phyloP scores from a whole-genome alignment of 2,113 vertebrate genomes.

The Gallinago paraguaiae region DNA sequence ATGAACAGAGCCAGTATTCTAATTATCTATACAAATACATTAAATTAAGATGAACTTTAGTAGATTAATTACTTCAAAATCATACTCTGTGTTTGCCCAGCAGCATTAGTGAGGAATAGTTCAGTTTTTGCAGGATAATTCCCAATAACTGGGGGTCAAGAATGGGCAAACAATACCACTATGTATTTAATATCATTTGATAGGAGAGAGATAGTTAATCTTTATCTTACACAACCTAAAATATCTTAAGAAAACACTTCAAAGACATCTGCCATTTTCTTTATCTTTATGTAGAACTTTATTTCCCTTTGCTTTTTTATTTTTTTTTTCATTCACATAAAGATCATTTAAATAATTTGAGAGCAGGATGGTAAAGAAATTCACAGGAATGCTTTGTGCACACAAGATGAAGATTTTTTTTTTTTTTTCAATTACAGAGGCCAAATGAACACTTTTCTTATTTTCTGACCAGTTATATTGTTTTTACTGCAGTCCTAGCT shows the following conservation, averaged over 20 bases:
- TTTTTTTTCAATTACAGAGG: background rate
- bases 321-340: background rate
- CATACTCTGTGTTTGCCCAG: background rate
- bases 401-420: background rate
- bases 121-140: background rate
- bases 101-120: background rate
- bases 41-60: slow-evolving; percentile 77
- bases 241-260: background rate
- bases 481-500: background rate
- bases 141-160: background rate
- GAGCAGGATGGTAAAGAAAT: background rate
- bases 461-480: background rate
- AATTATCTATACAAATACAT: slow-evolving; percentile 83
- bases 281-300: background rate
- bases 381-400: background rate
- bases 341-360: background rate
- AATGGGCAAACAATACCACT: background rate
- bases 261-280: background rate
- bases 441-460: background rate
- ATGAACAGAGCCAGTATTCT: slow-evolving; percentile 79
- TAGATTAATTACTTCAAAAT: slow-evolving; percentile 67
- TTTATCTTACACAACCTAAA: background rate
- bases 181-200: background rate
- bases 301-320: background rate
- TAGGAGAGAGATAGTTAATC: background rate